Percentiles rank a stretch among this genome's conserved stretches.
phyloP scores from a whole-genome alignment of 1,140 invertebrate species.

The Theocolax elegans region DNA sequence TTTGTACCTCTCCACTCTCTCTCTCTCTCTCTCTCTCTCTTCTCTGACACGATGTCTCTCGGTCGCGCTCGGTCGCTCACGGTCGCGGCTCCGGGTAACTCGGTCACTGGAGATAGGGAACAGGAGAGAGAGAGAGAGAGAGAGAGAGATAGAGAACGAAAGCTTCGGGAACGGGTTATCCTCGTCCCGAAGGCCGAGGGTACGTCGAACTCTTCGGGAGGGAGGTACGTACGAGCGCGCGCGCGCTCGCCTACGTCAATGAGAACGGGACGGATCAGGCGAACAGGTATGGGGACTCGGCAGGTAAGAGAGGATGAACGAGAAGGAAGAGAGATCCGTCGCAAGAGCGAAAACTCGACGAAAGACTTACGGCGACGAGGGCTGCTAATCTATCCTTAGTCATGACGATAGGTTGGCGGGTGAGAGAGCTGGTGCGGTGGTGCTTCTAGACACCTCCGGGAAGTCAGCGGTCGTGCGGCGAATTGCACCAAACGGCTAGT shows the following conservation, averaged over 20 bases:
- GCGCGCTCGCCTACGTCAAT: too few relatives aligned
- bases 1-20: too few relatives aligned
- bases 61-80: too few relatives aligned
- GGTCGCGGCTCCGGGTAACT: too few relatives aligned
- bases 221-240: too few relatives aligned
- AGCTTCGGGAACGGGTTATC: not conserved
- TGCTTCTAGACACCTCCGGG: not conserved
- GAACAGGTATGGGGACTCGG: not conserved
- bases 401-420: conserved; percentile 76
- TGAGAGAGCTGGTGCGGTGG: conserved; percentile 55
- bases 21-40: not conserved
- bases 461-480: conserved; percentile 59
- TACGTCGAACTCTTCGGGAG: too few relatives aligned
- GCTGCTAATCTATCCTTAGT: conserved; percentile 98
- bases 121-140: not conserved
- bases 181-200: too few relatives aligned
- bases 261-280: not conserved
- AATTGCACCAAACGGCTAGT: conserved; percentile 68
- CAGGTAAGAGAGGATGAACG: not conserved
- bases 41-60: too few relatives aligned
- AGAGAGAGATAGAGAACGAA: not conserved
- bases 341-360: conserved; percentile 60
- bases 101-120: not conserved
- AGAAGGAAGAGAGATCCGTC: not conserved
- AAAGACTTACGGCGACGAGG: conserved; percentile 86